phyloP scores from a whole-genome alignment of 1,140 invertebrate genomes.

The Tetragnatha versicolor region DNA sequence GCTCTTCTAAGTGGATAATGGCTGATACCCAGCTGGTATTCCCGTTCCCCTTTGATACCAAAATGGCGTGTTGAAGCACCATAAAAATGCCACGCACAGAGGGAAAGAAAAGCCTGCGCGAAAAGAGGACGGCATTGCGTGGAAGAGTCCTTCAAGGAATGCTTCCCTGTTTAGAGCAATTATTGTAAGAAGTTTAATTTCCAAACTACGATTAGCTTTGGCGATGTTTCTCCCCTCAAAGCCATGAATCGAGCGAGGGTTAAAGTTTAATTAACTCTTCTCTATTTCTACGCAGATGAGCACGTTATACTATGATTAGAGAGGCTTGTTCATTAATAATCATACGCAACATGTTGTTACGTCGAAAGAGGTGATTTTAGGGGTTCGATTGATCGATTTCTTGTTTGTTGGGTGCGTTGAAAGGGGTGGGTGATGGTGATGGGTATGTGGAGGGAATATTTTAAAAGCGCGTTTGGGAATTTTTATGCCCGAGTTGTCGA shows the following conservation, averaged over 20 bases:
- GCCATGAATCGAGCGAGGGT: neutral
- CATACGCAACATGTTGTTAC: too few species aligned
- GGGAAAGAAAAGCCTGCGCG: constrained; percentile 12
- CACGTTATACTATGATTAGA: neutral
- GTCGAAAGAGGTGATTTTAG: too few species aligned
- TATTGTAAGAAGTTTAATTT: constrained; percentile 28
- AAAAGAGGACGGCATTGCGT: neutral
- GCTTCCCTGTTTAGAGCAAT: neutral
- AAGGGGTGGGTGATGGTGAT: too few species aligned
- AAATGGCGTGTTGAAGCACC: constrained; percentile 44
- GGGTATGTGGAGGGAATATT: too few species aligned
- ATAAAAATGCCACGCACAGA: constrained; percentile 17
- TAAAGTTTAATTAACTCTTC: neutral
- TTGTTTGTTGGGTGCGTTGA: too few species aligned
- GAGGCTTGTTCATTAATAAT: too few species aligned
- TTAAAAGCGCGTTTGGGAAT: too few species aligned
- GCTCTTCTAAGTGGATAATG: constrained; percentile 15
- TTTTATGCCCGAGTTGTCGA: too few species aligned
- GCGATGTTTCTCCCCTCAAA: neutral
- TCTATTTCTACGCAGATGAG: neutral
- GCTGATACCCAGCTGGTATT: constrained; percentile 18
- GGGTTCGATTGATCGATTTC: too few species aligned
- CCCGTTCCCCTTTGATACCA: constrained; percentile 27
- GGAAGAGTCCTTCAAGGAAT: constrained; percentile 20
- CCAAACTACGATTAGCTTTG: constrained; percentile 11